A percentile compares a stretch with the other conserved stretches of the same genome.
Evolutionary conservation across 2,113 vertebrate species (phyloP).

Genomic region (Epinephelus lanceolatus): DNA sequence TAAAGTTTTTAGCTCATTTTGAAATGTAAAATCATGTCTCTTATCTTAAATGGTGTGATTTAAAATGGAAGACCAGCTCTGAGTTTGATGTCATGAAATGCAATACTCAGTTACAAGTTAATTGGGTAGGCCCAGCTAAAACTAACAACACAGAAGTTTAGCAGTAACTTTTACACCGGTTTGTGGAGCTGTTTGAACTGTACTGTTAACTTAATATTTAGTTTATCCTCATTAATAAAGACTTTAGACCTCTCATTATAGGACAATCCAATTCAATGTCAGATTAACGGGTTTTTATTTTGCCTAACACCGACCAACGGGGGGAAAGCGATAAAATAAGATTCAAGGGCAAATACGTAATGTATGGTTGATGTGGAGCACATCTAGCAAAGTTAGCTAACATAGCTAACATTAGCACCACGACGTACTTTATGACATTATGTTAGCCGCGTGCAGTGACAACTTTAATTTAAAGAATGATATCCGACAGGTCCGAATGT

Average conservation of each 20-base stretch:
- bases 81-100: background rate
- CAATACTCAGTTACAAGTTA: too few relatives aligned
- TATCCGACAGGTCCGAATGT: too few relatives aligned
- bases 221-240: background rate
- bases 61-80: background rate
- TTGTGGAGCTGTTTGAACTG: background rate
- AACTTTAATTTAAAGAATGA: too few relatives aligned
- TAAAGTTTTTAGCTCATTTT: background rate
- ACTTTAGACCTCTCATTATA: background rate
- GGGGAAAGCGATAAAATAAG: background rate
- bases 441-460: too few relatives aligned
- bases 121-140: too few relatives aligned
- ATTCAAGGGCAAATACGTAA: constrained; percentile 7
- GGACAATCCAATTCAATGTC: background rate
- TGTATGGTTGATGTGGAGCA: background rate
- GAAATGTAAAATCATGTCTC: background rate
- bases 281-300: background rate
- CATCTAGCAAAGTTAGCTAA: background rate
- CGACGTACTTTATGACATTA: background rate
- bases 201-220: background rate
- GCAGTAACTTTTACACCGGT: too few relatives aligned
- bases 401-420: background rate
- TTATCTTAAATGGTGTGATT: background rate
- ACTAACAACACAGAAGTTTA: too few relatives aligned
- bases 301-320: background rate